These are phyloP conservation scores for Passer domesticus DNA, from an alignment of 2,113 vertebrate genomes.

Conservation along the genomic window DNA sequence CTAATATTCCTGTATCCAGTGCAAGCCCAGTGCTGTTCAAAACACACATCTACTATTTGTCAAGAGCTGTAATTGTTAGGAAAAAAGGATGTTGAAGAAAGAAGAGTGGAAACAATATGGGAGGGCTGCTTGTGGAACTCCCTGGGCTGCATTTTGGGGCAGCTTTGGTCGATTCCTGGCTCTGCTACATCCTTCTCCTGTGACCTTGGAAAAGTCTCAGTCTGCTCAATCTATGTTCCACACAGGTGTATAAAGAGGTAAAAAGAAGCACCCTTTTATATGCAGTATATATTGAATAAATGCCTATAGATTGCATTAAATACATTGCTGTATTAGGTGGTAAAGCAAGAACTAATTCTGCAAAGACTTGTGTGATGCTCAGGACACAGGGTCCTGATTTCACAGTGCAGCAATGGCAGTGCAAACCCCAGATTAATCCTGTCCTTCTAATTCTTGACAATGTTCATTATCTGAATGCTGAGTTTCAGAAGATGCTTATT, in stretches of 20 bases:
- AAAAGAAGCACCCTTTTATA: neutral
- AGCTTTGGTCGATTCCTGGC: neutral
- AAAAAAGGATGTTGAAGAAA: neutral
- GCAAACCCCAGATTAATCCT: neutral
- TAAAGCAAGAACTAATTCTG: neutral
- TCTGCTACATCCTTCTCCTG: neutral
- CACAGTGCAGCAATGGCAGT: neutral
- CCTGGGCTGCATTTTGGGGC: neutral
- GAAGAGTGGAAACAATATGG: neutral
- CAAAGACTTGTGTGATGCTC: neutral
- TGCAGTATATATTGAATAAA: neutral
- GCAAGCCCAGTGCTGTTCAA: neutral
- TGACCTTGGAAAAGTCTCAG: neutral
- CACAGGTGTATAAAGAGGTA: neutral
- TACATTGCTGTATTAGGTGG: rapidly evolving
- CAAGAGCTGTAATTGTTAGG: neutral
- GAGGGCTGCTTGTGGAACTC: neutral
- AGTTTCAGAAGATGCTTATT: neutral
- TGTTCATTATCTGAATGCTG: neutral
- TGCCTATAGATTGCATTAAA: neutral
- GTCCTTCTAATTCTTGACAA: neutral
- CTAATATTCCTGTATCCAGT: constrained; percentile 2
- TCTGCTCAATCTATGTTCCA: neutral
- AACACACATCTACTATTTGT: neutral
- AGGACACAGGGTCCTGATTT: neutral